phyloP scores from a whole-genome alignment of 1,140 invertebrate genomes.

The Globodera rostochiensis region DNA sequence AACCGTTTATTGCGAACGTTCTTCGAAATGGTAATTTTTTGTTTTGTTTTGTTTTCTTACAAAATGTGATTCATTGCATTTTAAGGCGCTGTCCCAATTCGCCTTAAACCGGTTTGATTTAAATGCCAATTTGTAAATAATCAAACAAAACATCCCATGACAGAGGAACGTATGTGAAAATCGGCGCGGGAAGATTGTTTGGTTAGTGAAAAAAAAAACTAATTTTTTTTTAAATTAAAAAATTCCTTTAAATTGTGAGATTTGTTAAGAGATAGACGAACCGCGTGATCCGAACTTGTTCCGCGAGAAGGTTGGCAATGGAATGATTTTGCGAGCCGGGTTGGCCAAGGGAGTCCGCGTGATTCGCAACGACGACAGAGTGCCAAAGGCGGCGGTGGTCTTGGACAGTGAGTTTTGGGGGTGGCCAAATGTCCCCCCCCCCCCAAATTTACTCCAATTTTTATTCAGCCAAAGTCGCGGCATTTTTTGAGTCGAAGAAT shows the following conservation, averaged over 20 bases:
- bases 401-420: conserved; percentile 38
- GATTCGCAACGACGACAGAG: conserved; percentile 34
- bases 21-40: conserved; percentile 30
- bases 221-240: no score
- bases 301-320: conserved; percentile 27
- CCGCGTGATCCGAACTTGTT: not conserved
- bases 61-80: not conserved
- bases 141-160: not conserved
- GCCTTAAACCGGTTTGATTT: conserved; percentile 34
- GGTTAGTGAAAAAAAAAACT: not conserved
- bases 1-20: conserved; percentile 40
- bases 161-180: conserved; percentile 32
- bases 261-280: not conserved
- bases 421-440: no score
- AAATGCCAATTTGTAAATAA: not conserved
- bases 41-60: no score
- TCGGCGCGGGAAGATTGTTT: conserved; percentile 40
- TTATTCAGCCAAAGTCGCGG: conserved; percentile 39
- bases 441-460: no score
- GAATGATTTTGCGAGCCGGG: conserved; percentile 40
- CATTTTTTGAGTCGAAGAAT: conserved; percentile 32
- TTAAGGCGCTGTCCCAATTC: conserved; percentile 24
- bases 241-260: no score
- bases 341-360: conserved; percentile 41
- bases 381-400: conserved; percentile 38